These are phyloP conservation scores for Archaeoteleia sp. DNA, from an alignment of 2,888 invertebrate genomes.

Conservation along the genomic window DNA sequence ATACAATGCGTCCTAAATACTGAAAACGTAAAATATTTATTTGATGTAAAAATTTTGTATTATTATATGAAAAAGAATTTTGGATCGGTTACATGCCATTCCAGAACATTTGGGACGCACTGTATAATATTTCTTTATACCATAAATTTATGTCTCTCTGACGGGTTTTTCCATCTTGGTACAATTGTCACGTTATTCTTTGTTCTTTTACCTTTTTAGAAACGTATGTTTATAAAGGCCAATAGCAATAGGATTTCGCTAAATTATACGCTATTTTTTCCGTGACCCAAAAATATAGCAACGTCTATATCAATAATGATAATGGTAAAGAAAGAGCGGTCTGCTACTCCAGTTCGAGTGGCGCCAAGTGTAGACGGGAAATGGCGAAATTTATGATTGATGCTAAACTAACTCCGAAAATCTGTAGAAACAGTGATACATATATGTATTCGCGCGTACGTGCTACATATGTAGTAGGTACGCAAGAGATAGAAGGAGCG, in stretches of 20 bases:
- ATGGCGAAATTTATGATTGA: slow-evolving; percentile 53
- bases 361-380: slow-evolving; percentile 51
- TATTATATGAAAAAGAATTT: too few species aligned
- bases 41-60: too few species aligned
- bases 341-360: slow-evolving; percentile 49
- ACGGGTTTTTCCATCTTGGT: slow-evolving; percentile 1
- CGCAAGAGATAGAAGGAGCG: slow-evolving; percentile 36
- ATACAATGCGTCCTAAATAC: too few species aligned
- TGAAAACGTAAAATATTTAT: too few species aligned
- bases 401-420: slow-evolving; percentile 45
- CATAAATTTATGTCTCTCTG: neutral
- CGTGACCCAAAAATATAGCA: slow-evolving; percentile 45
- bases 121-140: slow-evolving; percentile 31
- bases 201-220: slow-evolving; percentile 29
- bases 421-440: slow-evolving; percentile 31
- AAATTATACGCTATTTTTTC: slow-evolving; percentile 47
- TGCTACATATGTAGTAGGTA: slow-evolving; percentile 22
- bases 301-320: slow-evolving; percentile 49
- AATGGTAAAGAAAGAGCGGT: slow-evolving; percentile 47
- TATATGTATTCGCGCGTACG: slow-evolving; percentile 22
- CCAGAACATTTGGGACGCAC: too few species aligned
- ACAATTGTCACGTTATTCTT: slow-evolving; percentile 31
- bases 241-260: slow-evolving; percentile 43
- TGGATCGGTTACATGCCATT: too few species aligned
- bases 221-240: slow-evolving; percentile 32